These are phyloP conservation scores for Amazona finschi DNA, from an alignment of 2,797 vertebrate species.

Conservation along the genomic window DNA sequence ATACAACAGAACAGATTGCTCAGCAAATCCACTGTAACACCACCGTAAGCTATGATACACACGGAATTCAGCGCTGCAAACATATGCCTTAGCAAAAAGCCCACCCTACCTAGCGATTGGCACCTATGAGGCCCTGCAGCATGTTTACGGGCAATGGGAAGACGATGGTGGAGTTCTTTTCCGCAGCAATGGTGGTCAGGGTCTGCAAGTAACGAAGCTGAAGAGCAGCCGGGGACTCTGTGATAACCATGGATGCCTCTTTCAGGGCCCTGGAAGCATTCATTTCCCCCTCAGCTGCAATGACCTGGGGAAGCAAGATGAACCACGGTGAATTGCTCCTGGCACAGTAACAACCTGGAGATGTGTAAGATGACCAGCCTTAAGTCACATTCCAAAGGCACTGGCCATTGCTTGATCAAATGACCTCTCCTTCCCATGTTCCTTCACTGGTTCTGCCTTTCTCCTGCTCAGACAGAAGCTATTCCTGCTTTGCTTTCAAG, in stretches of 20 bases:
- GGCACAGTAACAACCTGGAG: background rate
- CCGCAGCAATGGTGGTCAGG: slow-evolving; percentile 91
- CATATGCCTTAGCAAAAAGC: background rate
- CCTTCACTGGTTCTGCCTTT: background rate
- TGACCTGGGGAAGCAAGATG: slow-evolving; percentile 79
- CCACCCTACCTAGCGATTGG: slow-evolving; percentile 11
- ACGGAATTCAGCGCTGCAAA: background rate
- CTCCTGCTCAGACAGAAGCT: background rate
- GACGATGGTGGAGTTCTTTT: slow-evolving; percentile 96
- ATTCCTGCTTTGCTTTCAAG: background rate
- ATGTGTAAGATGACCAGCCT: background rate
- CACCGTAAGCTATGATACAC: background rate
- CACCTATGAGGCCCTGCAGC: slow-evolving; percentile 78
- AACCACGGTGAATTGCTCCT: background rate
- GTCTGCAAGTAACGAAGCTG: slow-evolving; percentile 97
- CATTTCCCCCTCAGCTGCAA: slow-evolving; percentile 95
- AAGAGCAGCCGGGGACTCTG: slow-evolving; percentile 90
- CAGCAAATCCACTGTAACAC: background rate
- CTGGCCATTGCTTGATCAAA: background rate
- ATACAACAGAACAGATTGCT: background rate
- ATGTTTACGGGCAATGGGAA: slow-evolving; percentile 94
- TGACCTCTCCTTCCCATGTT: background rate
- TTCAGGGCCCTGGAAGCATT: slow-evolving; percentile 93
- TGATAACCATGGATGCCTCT: slow-evolving; percentile 92
- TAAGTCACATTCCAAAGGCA: background rate